These are phyloP conservation scores for Plagodis pulveraria DNA, from an alignment of 2,888 invertebrate species.

Conservation along the genomic window DNA sequence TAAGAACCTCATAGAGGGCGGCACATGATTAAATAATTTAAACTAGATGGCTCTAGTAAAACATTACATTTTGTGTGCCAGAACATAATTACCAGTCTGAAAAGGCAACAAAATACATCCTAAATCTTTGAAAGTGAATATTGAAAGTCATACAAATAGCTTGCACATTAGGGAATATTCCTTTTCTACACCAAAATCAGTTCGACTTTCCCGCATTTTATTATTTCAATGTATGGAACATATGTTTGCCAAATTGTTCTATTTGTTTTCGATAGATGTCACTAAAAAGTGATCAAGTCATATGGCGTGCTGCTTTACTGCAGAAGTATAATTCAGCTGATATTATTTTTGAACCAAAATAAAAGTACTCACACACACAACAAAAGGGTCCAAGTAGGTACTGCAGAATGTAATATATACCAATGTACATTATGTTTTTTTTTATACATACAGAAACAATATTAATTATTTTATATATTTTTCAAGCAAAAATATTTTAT, in stretches of 20 bases:
- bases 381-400: too few relatives aligned
- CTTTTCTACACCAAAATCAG: not conserved
- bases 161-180: too few relatives aligned
- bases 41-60: constrained; percentile 35
- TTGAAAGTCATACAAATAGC: too few relatives aligned
- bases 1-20: constrained; percentile 50
- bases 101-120: not conserved
- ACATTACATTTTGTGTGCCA: not conserved
- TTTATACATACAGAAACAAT: too few relatives aligned
- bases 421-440: too few relatives aligned
- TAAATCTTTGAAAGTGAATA: too few relatives aligned
- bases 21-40: constrained; percentile 2
- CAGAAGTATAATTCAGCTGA: constrained; percentile 12
- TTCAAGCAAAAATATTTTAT: too few relatives aligned
- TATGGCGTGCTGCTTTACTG: constrained; percentile 41
- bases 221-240: not conserved
- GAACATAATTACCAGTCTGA: not conserved
- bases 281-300: constrained; percentile 8
- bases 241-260: constrained; percentile 1
- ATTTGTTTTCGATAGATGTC: constrained; percentile 7
- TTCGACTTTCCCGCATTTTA: not conserved
- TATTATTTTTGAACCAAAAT: not conserved
- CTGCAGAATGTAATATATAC: too few relatives aligned
- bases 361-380: not conserved
- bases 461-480: too few relatives aligned